Conservation (phyloP, 2,113 vertebrate species). For the Noctilio leporinus region DNA sequence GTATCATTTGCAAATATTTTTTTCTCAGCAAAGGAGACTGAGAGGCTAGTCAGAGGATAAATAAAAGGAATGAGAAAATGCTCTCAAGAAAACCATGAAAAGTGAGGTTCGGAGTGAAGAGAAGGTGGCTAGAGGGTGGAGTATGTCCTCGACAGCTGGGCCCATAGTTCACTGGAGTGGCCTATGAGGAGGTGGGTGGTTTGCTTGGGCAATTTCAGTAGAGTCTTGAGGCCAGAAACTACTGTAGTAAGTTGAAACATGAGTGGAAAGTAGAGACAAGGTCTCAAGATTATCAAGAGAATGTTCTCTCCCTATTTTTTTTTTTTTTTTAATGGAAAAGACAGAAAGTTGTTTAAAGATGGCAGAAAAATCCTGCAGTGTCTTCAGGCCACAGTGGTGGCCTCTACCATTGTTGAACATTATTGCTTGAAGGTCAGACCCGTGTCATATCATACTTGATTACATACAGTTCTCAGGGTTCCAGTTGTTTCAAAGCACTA, state of each 20-base stretch:
- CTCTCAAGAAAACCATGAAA: not conserved
- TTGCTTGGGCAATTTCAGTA: not conserved
- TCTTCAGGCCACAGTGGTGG: not conserved
- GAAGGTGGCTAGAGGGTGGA: not conserved
- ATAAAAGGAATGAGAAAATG: not conserved
- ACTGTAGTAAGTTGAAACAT: not conserved
- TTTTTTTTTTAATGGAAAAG: not conserved
- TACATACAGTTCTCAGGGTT: not conserved
- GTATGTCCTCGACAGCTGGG: not conserved
- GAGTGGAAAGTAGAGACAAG: not conserved
- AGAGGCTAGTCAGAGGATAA: not conserved
- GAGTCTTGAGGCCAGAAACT: not conserved
- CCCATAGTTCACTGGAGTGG: not conserved
- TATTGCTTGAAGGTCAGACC: not conserved
- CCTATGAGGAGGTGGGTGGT: not conserved
- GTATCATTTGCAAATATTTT: not conserved
- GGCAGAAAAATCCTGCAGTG: not conserved
- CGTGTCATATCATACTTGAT: not conserved
- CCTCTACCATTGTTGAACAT: not conserved
- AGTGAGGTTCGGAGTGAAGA: not conserved
- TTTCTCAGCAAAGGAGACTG: not conserved
- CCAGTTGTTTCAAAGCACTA: not conserved
- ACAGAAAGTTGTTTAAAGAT: not conserved
- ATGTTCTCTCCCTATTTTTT: not conserved
- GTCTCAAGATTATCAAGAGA: not conserved